These are phyloP conservation scores for Yasuhikotakia modesta DNA, from an alignment of 2,797 vertebrate genomes.

Conservation along the genomic window DNA sequence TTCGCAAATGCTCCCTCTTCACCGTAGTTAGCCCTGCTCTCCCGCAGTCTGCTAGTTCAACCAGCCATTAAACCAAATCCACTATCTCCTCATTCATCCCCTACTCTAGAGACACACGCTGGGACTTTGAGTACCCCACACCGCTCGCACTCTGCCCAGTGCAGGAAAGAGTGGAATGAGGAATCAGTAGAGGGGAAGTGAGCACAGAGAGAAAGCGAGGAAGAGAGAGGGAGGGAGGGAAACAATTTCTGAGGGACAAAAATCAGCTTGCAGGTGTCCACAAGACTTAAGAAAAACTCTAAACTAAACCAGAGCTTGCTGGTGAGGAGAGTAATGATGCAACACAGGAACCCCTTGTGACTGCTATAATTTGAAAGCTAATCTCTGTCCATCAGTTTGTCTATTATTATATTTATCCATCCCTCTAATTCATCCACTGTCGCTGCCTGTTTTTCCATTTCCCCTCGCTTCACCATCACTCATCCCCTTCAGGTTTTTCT, in stretches of 20 bases:
- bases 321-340: conserved; percentile 9
- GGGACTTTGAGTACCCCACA: conserved; percentile 61
- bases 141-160: conserved; percentile 30
- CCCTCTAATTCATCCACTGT: conserved; percentile 39
- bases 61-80: conserved; percentile 59
- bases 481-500: conserved; percentile 23
- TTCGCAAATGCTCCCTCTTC: not conserved
- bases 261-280: not conserved
- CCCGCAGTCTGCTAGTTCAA: conserved; percentile 46
- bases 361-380: conserved; percentile 23
- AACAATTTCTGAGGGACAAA: conserved; percentile 4
- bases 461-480: conserved; percentile 16
- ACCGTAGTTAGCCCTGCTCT: conserved; percentile 23
- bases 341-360: not conserved
- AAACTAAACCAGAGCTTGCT: conserved; percentile 6
- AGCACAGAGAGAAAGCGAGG: too few relatives aligned
- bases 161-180: conserved; percentile 17
- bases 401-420: conserved; percentile 22
- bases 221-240: not conserved
- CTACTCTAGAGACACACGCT: conserved; percentile 55
- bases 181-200: conserved; percentile 15
- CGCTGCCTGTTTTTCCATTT: conserved; percentile 23
- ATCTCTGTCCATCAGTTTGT: conserved; percentile 14
- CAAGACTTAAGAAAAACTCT: conserved; percentile 17
- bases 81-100: conserved; percentile 57